phyloP scores from a whole-genome alignment of 2,113 vertebrate species.

The Myiopsitta monachus region DNA sequence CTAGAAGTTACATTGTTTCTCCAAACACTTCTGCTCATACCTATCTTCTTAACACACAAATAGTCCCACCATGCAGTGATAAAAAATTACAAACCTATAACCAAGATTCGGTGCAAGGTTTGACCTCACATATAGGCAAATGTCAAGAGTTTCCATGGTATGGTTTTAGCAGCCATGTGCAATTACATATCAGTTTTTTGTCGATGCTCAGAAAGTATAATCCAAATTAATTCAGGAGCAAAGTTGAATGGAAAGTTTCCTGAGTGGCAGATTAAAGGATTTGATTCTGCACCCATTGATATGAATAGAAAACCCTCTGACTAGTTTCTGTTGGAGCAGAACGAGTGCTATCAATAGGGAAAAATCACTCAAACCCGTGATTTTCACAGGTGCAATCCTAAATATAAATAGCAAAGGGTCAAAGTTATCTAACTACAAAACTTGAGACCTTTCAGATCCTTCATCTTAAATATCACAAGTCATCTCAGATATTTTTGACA shows the following conservation, averaged over 20 bases:
- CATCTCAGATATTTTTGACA: background rate
- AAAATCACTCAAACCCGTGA: constrained; percentile 12
- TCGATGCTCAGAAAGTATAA: background rate
- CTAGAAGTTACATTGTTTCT: background rate
- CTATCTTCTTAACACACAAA: background rate
- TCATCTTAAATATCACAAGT: background rate
- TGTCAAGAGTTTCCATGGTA: background rate
- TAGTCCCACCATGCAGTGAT: background rate
- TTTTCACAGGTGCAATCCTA: constrained; percentile 23
- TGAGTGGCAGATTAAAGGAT: background rate
- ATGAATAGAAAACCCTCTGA: background rate
- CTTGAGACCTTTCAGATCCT: background rate
- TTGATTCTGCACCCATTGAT: background rate
- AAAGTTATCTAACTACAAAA: constrained; percentile 42
- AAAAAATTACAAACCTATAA: background rate
- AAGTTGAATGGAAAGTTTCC: background rate
- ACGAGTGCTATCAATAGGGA: background rate
- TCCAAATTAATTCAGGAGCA: background rate
- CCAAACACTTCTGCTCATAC: background rate
- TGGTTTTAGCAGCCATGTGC: background rate
- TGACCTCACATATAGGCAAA: background rate
- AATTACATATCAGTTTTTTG: background rate
- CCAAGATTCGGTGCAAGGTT: rapidly evolving
- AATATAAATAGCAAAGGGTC: constrained; percentile 21
- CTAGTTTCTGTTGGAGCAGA: background rate